Base-by-base conservation (phyloP, 1,140 invertebrate genomes). In the Trachelipus rathkii region DNA sequence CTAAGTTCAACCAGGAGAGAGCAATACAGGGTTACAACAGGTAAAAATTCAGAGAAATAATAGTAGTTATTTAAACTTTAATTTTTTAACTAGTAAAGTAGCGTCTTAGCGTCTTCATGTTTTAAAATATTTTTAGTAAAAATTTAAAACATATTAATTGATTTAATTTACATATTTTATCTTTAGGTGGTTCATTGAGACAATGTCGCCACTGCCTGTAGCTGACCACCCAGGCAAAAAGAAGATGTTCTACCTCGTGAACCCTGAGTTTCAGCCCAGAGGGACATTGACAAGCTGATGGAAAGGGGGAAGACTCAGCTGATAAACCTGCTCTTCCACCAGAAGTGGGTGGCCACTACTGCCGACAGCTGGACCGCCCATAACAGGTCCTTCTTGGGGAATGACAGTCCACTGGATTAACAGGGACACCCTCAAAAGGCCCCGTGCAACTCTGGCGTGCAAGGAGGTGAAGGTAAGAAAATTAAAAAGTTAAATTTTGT, bases 161-260 rank as follows among this genome's bases (percentile, higher is more conserved):
- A 19, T 21, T 10, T 46, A 73, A 10, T 33, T 33, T 33, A 33
- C 33, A 33, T 33, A 33, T 19, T 71, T 71, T 13, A 44, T 71
- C 23, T 71, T 71, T 23, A 71, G 69, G 9, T 71, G 69, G 69
- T 71, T 71, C 69, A 71, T 71, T 23, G 60, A 66, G 21, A 66
- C 60, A n/a, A 66, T 3, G 7, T 3, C 1, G 15, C 60, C 60
- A n/a, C 1, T 71, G 0, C 4, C 11, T 19, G n/a, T 70, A 15
- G 24, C 69, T 9, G 2, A 71, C 21, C 69, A 70, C 9, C 69
- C 69, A 13, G 15, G 33, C 1, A 4, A 10, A 10, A 70, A 21
- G 68, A 19, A 10, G 10, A 21, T 21, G 10, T 11, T 70, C 10
- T 10, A 19, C 21, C n/a, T 70, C 68, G 21, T 70, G 10, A 19